Conservation (phyloP, 1,140 invertebrate genomes). For the Drosophila simulans region DNA sequence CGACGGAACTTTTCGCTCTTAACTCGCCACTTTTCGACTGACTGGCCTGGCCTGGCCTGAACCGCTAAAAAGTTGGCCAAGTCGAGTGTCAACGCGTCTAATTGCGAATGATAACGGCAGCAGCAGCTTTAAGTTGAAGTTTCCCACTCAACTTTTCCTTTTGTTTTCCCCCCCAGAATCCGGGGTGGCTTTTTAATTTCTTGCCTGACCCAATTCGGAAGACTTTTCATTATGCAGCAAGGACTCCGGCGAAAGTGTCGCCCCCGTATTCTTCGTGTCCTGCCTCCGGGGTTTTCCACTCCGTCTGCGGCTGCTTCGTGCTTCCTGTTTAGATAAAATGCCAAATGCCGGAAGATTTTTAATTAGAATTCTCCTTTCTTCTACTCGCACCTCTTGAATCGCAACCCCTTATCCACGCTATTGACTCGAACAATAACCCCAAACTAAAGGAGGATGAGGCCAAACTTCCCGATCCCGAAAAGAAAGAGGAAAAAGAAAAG, state of each 20-base stretch:
- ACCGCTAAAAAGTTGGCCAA: constrained; percentile 25
- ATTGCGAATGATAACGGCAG: constrained; percentile 72
- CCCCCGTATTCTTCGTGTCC: background rate
- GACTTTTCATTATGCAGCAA: constrained; percentile 66
- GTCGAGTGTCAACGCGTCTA: constrained; percentile 71
- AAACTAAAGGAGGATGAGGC: constrained; percentile 31
- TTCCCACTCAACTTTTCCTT: constrained; percentile 36
- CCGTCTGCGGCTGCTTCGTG: constrained; percentile 16
- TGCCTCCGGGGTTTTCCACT: constrained; percentile 13
- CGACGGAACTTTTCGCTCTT: constrained; percentile 45
- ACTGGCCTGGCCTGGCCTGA: background rate
- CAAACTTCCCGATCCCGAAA: constrained; percentile 17
- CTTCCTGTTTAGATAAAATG: constrained; percentile 78
- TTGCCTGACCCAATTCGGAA: constrained; percentile 70
- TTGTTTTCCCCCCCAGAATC: constrained; percentile 31
- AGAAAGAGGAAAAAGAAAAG: constrained; percentile 23
- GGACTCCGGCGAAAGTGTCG: constrained; percentile 68
- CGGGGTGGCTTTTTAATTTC: constrained; percentile 58
- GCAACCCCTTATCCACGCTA: constrained; percentile 26
- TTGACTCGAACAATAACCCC: constrained; percentile 67
- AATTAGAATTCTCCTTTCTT: constrained; percentile 70
- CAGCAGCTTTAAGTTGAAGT: constrained; percentile 55
- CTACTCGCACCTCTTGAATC: constrained; percentile 13
- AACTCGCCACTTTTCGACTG: constrained; percentile 26
- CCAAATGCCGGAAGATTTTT: constrained; percentile 81